Conservation (phyloP, 92 coral and sea anemone species). For the Pocillopora meandrina region DNA sequence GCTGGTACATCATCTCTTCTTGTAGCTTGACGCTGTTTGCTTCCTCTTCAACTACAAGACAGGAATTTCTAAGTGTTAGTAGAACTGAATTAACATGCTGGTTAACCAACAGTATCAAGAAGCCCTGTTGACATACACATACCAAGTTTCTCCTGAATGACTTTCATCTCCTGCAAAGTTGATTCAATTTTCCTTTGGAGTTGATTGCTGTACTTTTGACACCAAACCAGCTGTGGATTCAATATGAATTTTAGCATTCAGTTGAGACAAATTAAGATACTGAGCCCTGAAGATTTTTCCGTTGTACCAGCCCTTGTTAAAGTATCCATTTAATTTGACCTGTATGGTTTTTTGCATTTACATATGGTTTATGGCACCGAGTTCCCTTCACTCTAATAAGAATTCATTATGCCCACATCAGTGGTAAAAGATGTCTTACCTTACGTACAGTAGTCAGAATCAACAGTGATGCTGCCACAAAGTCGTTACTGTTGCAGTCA, state of each 20-base stretch:
- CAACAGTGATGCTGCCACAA: constrained; percentile 69
- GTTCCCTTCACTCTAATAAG: too few species aligned
- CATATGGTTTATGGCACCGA: too few species aligned
- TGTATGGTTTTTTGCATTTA: too few species aligned
- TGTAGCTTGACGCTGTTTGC: constrained; percentile 84
- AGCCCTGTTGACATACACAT: not conserved
- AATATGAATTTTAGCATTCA: not conserved
- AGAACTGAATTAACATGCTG: not conserved
- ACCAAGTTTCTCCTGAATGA: constrained; percentile 72
- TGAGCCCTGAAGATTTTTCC: too few species aligned
- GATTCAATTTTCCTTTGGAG: constrained; percentile 51
- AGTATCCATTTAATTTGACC: too few species aligned
- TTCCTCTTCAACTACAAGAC: constrained; percentile 80
- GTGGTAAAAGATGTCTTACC: constrained; percentile 39
- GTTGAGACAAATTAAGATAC: too few species aligned
- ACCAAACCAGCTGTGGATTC: constrained; percentile 48
- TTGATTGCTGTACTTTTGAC: constrained; percentile 38
- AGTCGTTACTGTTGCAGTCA: constrained; percentile 47
- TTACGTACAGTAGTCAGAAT: constrained; percentile 48
- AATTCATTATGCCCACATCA: too few species aligned
- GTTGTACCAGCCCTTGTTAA: too few species aligned
- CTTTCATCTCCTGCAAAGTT: constrained; percentile 43
- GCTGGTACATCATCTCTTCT: constrained; percentile 94
- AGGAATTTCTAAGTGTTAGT: not conserved
- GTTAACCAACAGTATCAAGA: not conserved